Evolutionary conservation across 2,113 vertebrate genomes (phyloP).

Genomic region (Varanus komodoensis): DNA sequence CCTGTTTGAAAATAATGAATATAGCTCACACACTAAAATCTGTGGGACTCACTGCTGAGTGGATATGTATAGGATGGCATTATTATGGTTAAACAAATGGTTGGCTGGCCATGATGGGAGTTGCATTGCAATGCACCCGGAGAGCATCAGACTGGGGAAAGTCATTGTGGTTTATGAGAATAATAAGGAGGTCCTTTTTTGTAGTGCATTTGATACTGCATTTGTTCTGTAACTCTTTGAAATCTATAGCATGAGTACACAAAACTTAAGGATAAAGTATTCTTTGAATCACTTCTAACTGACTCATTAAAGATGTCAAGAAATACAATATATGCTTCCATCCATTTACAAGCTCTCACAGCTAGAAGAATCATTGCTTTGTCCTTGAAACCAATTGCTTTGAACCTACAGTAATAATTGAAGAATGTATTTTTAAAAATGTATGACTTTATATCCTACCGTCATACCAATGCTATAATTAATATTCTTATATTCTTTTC

Average conservation of each 20-base stretch:
- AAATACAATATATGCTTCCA: constrained; percentile 43
- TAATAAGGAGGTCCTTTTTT: neutral
- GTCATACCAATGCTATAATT: constrained; percentile 61
- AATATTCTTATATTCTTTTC: constrained; percentile 49
- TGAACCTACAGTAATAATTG: constrained; percentile 75
- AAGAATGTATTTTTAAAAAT: constrained; percentile 74
- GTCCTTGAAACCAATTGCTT: constrained; percentile 69
- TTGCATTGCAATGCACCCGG: too few species aligned
- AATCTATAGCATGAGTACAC: constrained; percentile 28
- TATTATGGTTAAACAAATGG: neutral
- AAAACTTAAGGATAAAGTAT: constrained; percentile 1
- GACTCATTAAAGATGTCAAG: constrained; percentile 51
- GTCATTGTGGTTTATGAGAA: neutral
- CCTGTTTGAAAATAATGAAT: neutral
- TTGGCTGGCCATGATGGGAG: too few species aligned
- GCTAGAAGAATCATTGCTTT: constrained; percentile 48
- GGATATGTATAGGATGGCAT: neutral
- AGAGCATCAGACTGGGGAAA: too few species aligned
- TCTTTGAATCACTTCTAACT: constrained; percentile 43
- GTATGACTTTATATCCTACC: constrained; percentile 64
- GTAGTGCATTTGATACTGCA: neutral
- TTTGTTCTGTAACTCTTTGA: constrained; percentile 21
- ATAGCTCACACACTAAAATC: neutral
- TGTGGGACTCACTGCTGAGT: neutral
- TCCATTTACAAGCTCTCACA: constrained; percentile 48